A percentile compares a stretch with the other conserved stretches of the same genome.
Evolutionary conservation across 2,888 invertebrate genomes (phyloP).

Genomic region (Eupithecia vulgata): DNA sequence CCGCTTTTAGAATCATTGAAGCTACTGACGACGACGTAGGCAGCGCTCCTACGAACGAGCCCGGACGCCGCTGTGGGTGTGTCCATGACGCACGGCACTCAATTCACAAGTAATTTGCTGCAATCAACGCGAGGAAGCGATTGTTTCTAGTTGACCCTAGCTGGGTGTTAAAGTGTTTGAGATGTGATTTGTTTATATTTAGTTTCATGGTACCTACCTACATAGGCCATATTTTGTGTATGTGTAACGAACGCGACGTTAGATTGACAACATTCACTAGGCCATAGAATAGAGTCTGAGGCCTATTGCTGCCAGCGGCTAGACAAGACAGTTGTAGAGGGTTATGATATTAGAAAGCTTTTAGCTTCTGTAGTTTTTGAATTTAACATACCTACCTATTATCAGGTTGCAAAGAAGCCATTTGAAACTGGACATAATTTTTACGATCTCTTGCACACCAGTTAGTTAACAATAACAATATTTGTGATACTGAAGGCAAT

Average conservation of each 20-base stretch:
- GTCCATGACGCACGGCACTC: constrained; percentile 54
- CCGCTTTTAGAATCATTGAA: background rate
- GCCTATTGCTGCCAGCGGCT: too few relatives aligned
- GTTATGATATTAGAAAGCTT: too few relatives aligned
- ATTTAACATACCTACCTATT: too few relatives aligned
- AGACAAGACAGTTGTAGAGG: too few relatives aligned
- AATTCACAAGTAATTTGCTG: constrained; percentile 61
- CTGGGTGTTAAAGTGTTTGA: constrained; percentile 37
- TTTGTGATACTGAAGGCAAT: too few relatives aligned
- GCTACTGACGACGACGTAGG: constrained; percentile 28
- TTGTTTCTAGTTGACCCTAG: constrained; percentile 47
- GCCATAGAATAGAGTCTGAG: background rate
- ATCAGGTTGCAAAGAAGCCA: too few relatives aligned
- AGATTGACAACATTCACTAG: background rate
- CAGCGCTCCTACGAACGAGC: background rate
- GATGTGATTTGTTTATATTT: constrained; percentile 10
- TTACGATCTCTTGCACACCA: too few relatives aligned
- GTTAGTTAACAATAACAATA: too few relatives aligned
- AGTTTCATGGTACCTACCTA: background rate
- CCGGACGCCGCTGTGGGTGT: constrained; percentile 53
- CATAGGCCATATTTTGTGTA: too few relatives aligned
- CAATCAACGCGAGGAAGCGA: constrained; percentile 60
- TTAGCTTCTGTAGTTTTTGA: too few relatives aligned
- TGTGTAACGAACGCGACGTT: background rate
- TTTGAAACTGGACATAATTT: too few relatives aligned